These are phyloP conservation scores for Chromis chromis DNA, from an alignment of 2,797 vertebrate species.

Conservation along the genomic window DNA sequence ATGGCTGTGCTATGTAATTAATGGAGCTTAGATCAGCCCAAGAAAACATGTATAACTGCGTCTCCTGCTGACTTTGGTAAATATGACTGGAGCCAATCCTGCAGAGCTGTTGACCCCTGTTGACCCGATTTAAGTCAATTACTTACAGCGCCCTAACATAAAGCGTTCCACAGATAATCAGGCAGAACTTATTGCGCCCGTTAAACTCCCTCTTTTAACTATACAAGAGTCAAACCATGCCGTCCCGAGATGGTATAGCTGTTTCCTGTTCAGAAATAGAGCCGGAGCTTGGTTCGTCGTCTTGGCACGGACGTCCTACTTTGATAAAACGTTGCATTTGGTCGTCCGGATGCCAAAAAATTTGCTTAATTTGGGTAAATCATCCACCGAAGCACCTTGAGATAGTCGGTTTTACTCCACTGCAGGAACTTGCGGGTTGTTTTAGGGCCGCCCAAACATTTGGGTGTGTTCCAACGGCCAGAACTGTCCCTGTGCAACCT, in stretches of 20 bases:
- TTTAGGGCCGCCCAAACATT: too few relatives aligned
- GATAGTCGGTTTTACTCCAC: neutral
- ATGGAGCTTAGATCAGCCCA: constrained; percentile 36
- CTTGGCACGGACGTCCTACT: neutral
- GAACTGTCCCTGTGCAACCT: too few relatives aligned
- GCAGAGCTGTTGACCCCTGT: constrained; percentile 38
- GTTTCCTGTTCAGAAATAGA: neutral
- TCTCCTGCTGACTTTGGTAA: constrained; percentile 61
- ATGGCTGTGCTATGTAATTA: constrained; percentile 52
- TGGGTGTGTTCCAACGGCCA: too few relatives aligned
- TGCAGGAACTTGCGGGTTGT: too few relatives aligned
- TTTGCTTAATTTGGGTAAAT: neutral
- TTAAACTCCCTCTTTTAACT: constrained; percentile 4
- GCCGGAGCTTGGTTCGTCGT: neutral
- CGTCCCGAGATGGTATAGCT: neutral
- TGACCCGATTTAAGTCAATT: constrained; percentile 39
- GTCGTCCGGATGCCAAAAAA: neutral
- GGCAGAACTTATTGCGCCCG: neutral
- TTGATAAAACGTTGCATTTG: neutral
- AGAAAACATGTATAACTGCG: constrained; percentile 31
- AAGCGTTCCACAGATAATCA: neutral
- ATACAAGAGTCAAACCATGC: neutral
- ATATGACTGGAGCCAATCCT: constrained; percentile 51
- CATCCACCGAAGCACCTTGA: neutral
- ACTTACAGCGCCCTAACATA: constrained; percentile 25